phyloP scores from a whole-genome alignment of 1,140 invertebrate species.

The Apis dorsata region DNA sequence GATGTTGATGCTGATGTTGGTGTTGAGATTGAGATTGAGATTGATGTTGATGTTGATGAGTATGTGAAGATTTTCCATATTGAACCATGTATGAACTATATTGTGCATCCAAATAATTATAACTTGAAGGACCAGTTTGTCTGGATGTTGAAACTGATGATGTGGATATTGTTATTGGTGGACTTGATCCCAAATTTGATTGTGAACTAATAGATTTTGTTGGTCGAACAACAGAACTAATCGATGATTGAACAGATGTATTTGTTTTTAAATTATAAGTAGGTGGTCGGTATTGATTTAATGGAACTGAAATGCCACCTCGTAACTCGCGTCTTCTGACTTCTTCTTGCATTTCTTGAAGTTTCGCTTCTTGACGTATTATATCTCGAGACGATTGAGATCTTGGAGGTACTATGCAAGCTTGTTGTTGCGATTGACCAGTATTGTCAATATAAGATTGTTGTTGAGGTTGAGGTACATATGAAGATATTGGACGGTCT shows the following conservation, averaged over 20 bases:
- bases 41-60: constrained; percentile 38
- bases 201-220: constrained; percentile 71
- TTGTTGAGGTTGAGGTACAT: constrained; percentile 77
- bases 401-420: constrained; percentile 55
- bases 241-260: constrained; percentile 57
- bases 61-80: constrained; percentile 65
- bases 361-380: constrained; percentile 87
- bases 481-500: constrained; percentile 82
- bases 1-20: background rate
- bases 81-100: constrained; percentile 67
- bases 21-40: background rate
- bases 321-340: constrained; percentile 86
- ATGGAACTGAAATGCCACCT: constrained; percentile 69
- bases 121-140: constrained; percentile 61
- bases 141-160: constrained; percentile 32
- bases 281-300: constrained; percentile 73
- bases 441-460: constrained; percentile 52
- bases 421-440: constrained; percentile 29
- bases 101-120: constrained; percentile 71
- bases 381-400: constrained; percentile 82
- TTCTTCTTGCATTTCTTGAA: constrained; percentile 91
- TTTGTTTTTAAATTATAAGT: constrained; percentile 72
- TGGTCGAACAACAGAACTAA: constrained; percentile 54
- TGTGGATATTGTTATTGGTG: background rate
- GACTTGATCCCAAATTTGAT: constrained; percentile 68